Evolutionary conservation across 2,888 invertebrate genomes (phyloP).

Genomic region (Cerceris ruficornis): DNA sequence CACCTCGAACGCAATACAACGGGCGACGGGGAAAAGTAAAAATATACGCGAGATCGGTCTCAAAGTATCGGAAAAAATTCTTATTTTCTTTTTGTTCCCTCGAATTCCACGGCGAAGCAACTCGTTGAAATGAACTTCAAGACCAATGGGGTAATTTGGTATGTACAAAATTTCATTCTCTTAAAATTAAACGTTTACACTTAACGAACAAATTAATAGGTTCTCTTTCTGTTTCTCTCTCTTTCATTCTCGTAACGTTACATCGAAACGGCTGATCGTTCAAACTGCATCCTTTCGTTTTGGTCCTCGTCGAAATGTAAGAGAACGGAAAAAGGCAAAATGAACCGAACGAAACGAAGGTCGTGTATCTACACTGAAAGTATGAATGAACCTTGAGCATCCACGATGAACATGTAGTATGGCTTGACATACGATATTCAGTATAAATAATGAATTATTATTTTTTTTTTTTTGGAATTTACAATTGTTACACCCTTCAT

Average conservation of each 20-base stretch:
- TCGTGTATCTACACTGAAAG: conserved; percentile 42
- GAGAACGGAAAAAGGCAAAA: conserved; percentile 45
- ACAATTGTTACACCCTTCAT: conserved; percentile 67
- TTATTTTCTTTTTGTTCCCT: conserved; percentile 38
- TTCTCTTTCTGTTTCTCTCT: too few relatives aligned
- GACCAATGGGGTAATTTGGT: conserved; percentile 77
- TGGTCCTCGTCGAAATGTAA: conserved; percentile 68
- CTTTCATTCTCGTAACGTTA: conserved; percentile 15
- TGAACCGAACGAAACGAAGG: conserved; percentile 42
- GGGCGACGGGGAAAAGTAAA: conserved; percentile 53
- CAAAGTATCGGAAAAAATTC: conserved; percentile 52
- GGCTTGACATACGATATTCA: conserved; percentile 45
- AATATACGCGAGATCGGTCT: conserved; percentile 51
- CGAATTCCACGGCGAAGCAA: conserved; percentile 9
- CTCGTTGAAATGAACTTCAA: conserved; percentile 35
- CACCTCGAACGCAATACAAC: conserved; percentile 49
- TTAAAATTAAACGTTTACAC: conserved; percentile 70
- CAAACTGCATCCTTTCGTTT: conserved; percentile 14
- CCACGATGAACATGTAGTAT: conserved; percentile 38
- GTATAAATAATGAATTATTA: conserved; percentile 60
- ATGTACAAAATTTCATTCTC: conserved; percentile 74
- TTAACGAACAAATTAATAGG: conserved; percentile 57
- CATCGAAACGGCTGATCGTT: conserved; percentile 7
- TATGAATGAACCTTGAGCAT: conserved; percentile 54
- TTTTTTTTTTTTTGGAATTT: conserved; percentile 65